Base-by-base conservation (phyloP, 2,888 invertebrate genomes). In the Heliconius aoede region DNA sequence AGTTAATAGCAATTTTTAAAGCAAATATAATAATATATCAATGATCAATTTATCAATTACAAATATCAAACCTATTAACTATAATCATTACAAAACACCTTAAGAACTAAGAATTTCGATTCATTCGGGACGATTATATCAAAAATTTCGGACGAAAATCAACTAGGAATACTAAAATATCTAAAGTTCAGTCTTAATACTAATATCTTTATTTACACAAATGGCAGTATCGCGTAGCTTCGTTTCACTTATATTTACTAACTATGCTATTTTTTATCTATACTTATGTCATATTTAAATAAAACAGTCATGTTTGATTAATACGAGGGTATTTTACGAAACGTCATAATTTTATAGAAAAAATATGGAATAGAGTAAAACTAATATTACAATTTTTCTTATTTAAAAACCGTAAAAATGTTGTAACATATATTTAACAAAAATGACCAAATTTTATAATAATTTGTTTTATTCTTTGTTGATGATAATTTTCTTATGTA, bases 171-270 rank as follows among this genome's bases (percentile, higher is more conserved):
- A 81, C 80, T 83, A 86, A 84, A 83, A 87, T 85, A 84, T 83
- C 86, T 90, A 87, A 72, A 82, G 61, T 60, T 81, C 78, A 78
- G 78, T 81, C 81, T 81, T 81, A 80, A 26, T 8, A 28, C 91
- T 91, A 92, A 79, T 85, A 80, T 79, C 78, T 76, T 79, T 92
- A 91, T 92, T 76, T 91, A 92, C 90, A 91, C 72, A 40, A 84
- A 85, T 92, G 93, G 93, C 93, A 93, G 93, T 92, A 88, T 91
- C 82, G 80, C 88, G 90, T 93, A 93, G 93, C 93, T 92, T 88
- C 76, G 90, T 83, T 62, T 84, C 81, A 79, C 80, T 84, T 84
- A 82, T 65, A 82, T 67, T 72, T 72, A 72, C 76, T 76, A 75
- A 64, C 62, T 76, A 78, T 55, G 24, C 68, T 72, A 77, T 26